Evolutionary conservation across 2,888 invertebrate genomes (phyloP), one percentile per base, ranked within the genome.

Genomic region (Tetheella fluctuosa): DNA sequence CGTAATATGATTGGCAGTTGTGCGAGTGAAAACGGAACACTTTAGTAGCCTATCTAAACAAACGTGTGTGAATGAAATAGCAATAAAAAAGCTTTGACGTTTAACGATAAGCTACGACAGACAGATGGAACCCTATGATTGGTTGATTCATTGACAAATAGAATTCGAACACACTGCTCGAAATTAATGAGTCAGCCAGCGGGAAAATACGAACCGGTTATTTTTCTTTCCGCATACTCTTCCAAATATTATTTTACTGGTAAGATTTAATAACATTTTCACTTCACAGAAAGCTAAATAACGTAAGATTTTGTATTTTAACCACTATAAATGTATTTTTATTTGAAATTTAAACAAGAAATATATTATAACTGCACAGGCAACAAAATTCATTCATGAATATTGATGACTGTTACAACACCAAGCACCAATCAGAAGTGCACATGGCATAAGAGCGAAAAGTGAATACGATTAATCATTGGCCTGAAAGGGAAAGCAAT

Each of bases 91-190:
- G 72, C 77, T 77, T 70, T 75, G 72, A 75, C 71, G 74, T 79
- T 76, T 81, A 81, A 83, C 84, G 80, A 84, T 74, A 80, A 78
- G 81, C 83, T 89, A 91, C 89, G 84, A 77, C 86, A 94, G 95
- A 94, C 95, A 95, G 96, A 95, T 96, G 96, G 95, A 95, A 94
- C 77, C 77, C 78, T 87, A 61, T 83, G 71, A 96, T 96, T 96
- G 95, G 96, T 79, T 70, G 70, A 62, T n/a, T 70, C 62, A 67
- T 73, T 77, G 77, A 79, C 94, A 85, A 94, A 94, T 93, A 79
- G 76, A 71, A 83, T 81, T 77, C 67, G 84, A 88, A 91, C 93
- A 93, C 92, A 93, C 90, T 85, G 69, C 76, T 79, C 64, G 68
- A 79, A 68, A 67, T 65, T 70, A 78, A 73, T 73, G 70, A 80